Percentiles rank a stretch among this genome's conserved stretches.
These are phyloP conservation scores for Belgica antarctica DNA, from an alignment of 2,888 invertebrate genomes.

Conservation along the genomic window DNA sequence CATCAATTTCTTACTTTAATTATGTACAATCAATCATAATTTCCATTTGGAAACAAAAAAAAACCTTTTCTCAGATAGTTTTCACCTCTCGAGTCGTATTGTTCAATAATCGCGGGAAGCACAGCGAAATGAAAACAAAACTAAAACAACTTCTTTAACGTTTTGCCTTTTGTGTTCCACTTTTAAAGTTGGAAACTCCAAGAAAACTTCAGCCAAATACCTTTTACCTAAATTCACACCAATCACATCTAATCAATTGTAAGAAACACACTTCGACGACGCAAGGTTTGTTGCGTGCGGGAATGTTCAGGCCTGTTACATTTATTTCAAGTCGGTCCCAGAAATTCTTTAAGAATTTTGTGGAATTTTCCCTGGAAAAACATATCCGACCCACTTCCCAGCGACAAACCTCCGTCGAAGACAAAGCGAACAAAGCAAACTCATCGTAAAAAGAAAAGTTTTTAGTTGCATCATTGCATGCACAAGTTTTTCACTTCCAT, in stretches of 20 bases:
- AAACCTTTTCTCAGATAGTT: conserved; percentile 6
- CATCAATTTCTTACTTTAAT: neutral
- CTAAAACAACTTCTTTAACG: neutral
- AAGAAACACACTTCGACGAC: too few relatives aligned
- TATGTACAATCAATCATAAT: too few relatives aligned
- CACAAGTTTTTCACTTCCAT: neutral
- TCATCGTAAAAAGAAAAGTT: neutral
- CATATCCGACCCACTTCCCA: too few relatives aligned
- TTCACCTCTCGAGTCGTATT: neutral
- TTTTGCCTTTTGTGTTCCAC: neutral
- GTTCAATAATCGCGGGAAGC: too few relatives aligned
- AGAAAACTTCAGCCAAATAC: neutral
- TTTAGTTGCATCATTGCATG: neutral
- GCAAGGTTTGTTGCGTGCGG: too few relatives aligned
- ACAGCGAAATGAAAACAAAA: neutral
- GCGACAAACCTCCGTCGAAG: too few relatives aligned
- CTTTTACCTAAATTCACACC: neutral
- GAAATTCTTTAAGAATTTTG: too few relatives aligned
- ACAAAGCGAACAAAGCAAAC: neutral
- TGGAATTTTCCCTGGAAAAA: too few relatives aligned
- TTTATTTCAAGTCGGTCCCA: too few relatives aligned
- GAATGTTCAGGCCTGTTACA: too few relatives aligned
- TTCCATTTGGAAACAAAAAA: too few relatives aligned
- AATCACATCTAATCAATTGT: conserved; percentile 15
- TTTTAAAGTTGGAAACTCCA: neutral